Base-by-base conservation (phyloP, 2,888 invertebrate species). In the Dryococelus australis region DNA sequence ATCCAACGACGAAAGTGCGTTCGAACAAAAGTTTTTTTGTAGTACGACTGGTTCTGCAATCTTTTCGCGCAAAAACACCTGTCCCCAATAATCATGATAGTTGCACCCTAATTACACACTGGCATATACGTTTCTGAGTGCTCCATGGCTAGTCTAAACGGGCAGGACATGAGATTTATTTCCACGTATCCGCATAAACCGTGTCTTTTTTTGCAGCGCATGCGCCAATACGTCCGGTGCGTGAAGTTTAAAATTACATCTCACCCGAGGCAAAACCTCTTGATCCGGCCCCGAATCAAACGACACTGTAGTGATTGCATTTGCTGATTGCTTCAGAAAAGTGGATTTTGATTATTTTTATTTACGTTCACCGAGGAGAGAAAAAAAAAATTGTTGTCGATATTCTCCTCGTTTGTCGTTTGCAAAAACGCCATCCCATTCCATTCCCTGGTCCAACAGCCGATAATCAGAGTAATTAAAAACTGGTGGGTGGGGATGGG, bases 381-480 rank as follows among this genome's bases (percentile, higher is more conserved):
- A 0, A 65, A 24, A 9, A 24, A 24, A 51, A 24, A 65, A 24
- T 65, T n/a, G n/a, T 65, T 65, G 65, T 65, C 24, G 65, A 65
- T 65, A 65, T 65, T 65, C 24, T 24, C n/a, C 65, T 65, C 65
- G 65, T 65, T n/a, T n/a, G 65, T n/a, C 65, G 65, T 24, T 65
- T 65, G 65, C 2, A 65, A n/a, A 65, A n/a, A n/a, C n/a, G 24
- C 24, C n/a, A 20, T 16, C n/a, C 65, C n/a, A 20, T 24, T 65
- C 65, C 20, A 24, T 1, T 65, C 65, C 65, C 13, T 10, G 0
- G 16, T 8, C 65, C 65, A 65, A 20, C 20, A 65, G n/a, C 65
- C 65, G 65, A 65, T 65, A 65, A 65, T 65, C 65, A 65, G 12
- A 65, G 65, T 65, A 65, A 65, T 65, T 65, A 65, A 65, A 65